Evolutionary conservation across 2,113 vertebrate genomes (phyloP), one percentile per base, ranked within the genome.

Genomic region (Neolamprologus kungweensis): DNA sequence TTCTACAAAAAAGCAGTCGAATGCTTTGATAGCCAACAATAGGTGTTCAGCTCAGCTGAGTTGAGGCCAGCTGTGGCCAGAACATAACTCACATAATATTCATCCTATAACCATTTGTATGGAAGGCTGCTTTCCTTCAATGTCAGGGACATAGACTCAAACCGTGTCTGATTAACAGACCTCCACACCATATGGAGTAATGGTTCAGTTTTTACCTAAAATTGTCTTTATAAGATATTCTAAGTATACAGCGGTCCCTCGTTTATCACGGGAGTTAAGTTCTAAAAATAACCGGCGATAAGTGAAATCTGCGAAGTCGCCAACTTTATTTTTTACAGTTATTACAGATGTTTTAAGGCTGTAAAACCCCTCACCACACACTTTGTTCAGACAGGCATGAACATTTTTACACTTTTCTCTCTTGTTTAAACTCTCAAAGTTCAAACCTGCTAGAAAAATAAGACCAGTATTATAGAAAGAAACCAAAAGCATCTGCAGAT

Each of bases 401-500:
- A 58, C 13, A 58, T 58, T 58, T 58, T 1, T 5, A 58, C 23
- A 28, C 55, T 28, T 58, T 26, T 8, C 23, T 57, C 23, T 57
- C 7, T 57, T 57, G 54, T 57, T 57, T 57, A 57, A 57, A 26
- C 54, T 5, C 12, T 57, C 7, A 57, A 57, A 57, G 54, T 1
- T 57, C 54, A 57, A 57, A 57, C 54, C 54, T 57, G 1, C 54
- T 57, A 57, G 54, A 28, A 57, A 2, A 28, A 57, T 57, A 8
- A 57, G 23, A 28, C 7, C 7, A 57, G 54, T 57, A 1, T 57
- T 58, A 58, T 31, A 31, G 26, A 58, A 31, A 1, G 13, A 58
- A 58, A 58, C 26, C 55, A 58, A 2, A 16, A 0, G 0, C 26
- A 31, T 13, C 3, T 0, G 55, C 55, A 31, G 55, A 14, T 16